A percentile compares a stretch with the other conserved stretches of the same genome.
Conservation (phyloP, 2,888 invertebrate species). For the Acleris sparsana region DNA sequence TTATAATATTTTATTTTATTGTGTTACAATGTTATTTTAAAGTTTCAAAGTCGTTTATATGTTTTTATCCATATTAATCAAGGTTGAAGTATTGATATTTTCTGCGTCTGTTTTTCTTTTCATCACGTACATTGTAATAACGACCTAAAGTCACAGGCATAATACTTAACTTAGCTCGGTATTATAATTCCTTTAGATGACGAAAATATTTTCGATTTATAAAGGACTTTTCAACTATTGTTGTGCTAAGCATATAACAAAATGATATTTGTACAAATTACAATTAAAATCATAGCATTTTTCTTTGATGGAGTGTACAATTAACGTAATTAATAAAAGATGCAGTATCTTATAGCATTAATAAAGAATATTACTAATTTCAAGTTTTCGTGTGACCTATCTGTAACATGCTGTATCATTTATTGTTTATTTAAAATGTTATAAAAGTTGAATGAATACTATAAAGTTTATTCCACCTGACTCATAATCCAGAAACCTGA, state of each 20-base stretch:
- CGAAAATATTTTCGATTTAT: not conserved
- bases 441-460: slow-evolving; percentile 14
- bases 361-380: no score
- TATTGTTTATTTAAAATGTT: not conserved
- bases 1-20: slow-evolving; percentile 41
- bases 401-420: not conserved
- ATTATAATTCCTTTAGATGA: not conserved
- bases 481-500: no score
- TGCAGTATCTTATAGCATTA: not conserved
- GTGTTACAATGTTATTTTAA: slow-evolving; percentile 45
- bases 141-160: no score
- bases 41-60: slow-evolving; percentile 12
- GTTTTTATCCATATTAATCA: no score
- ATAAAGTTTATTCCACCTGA: not conserved
- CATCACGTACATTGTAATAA: no score
- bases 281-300: not conserved
- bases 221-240: not conserved
- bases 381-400: not conserved
- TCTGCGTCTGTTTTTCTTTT: no score
- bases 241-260: not conserved
- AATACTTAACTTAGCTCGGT: no score
- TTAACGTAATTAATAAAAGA: not conserved
- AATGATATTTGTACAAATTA: slow-evolving; percentile 4
- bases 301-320: not conserved
- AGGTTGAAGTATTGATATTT: no score